Conservation (phyloP, 2,113 vertebrate genomes). For the Megaceryle torquata region DNA sequence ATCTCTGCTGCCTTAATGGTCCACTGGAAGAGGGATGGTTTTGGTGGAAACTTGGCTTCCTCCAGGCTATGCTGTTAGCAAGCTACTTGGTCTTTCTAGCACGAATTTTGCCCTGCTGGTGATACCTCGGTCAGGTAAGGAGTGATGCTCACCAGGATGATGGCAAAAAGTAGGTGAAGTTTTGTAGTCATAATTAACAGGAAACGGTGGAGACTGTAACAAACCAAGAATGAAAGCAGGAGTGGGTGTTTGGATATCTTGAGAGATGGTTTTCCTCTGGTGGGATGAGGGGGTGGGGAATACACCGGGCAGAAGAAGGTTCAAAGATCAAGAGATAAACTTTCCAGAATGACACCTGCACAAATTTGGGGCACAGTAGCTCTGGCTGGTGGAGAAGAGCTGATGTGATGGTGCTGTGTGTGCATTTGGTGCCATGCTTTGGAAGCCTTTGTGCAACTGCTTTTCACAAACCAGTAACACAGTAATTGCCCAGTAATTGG, state of each 20-base stretch:
- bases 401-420: background rate
- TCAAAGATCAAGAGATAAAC: slow-evolving; percentile 12
- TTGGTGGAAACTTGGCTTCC: background rate
- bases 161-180: background rate
- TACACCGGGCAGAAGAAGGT: slow-evolving; percentile 35
- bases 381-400: background rate
- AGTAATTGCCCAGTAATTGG: background rate
- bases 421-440: background rate
- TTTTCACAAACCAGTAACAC: background rate
- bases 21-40: background rate
- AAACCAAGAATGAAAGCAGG: slow-evolving; percentile 44
- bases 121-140: background rate
- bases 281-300: slow-evolving; percentile 66
- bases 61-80: background rate
- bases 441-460: background rate
- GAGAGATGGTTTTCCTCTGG: slow-evolving; percentile 66
- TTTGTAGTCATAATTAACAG: slow-evolving; percentile 28
- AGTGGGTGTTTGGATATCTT: slow-evolving; percentile 69
- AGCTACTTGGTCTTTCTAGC: background rate
- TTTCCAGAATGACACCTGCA: slow-evolving; percentile 31
- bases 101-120: background rate
- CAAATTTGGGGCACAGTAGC: background rate
- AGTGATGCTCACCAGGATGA: background rate
- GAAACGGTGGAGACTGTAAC: slow-evolving; percentile 60
- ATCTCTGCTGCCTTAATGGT: background rate